Percentiles rank a stretch among this genome's conserved stretches.
Evolutionary conservation across 2,888 invertebrate species (phyloP).

Genomic region (Arge pagana): DNA sequence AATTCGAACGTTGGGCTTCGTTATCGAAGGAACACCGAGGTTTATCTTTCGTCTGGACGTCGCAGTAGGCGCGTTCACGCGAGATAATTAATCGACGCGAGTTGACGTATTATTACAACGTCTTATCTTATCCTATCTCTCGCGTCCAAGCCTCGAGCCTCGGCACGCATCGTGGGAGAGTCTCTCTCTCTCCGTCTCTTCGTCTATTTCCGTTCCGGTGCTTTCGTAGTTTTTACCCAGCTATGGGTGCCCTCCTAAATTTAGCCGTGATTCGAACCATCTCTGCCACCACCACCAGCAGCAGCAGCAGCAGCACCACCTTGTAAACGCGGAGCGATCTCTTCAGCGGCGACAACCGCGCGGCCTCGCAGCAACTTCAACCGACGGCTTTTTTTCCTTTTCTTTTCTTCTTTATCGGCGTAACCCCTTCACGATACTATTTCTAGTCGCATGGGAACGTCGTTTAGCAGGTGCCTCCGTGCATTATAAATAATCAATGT

Average conservation of each 20-base stretch:
- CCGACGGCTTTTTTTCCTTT: no score
- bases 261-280: conserved; percentile 35
- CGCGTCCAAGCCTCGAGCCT: not conserved
- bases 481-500: conserved; percentile 50
- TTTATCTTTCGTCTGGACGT: no score
- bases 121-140: no score
- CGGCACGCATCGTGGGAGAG: conserved; percentile 49
- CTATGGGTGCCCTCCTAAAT: conserved; percentile 40
- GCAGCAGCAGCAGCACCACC: not conserved
- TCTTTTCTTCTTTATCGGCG: conserved; percentile 17
- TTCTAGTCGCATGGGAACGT: conserved; percentile 51
- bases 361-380: no score
- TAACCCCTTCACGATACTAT: conserved; percentile 39
- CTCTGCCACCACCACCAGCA: not conserved
- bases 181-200: conserved; percentile 35
- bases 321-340: no score
- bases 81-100: not conserved
- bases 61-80: no score
- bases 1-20: no score
- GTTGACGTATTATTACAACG: not conserved
- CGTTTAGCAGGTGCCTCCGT: conserved; percentile 49
- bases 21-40: no score
- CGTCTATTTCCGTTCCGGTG: conserved; percentile 45
- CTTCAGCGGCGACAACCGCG: no score
- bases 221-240: conserved; percentile 41